Percentiles rank a stretch among this genome's conserved stretches.
Evolutionary conservation across 2,797 vertebrate species (phyloP).

Genomic region (Apogon hyalosoma): DNA sequence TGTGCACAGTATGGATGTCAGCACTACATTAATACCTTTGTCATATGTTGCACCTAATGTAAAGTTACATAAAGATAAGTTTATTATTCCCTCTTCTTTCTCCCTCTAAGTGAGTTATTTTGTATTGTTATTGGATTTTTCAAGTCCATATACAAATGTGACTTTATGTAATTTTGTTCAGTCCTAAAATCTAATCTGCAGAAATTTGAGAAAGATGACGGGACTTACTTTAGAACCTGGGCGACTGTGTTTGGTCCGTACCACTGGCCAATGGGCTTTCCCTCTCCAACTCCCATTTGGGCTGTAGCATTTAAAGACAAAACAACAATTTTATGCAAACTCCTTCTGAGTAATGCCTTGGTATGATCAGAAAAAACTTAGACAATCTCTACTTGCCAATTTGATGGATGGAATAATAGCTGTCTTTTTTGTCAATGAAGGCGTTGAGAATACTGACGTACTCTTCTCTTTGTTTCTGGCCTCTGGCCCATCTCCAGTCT

Average conservation of each 20-base stretch:
- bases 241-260: constrained; percentile 99
- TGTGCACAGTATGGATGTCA: no score
- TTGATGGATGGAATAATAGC: constrained; percentile 98
- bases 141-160: no score
- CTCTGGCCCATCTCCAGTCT: constrained; percentile 96
- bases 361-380: not conserved
- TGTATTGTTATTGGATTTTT: no score
- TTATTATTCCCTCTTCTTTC: no score
- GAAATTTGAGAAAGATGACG: not conserved
- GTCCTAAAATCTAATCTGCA: not conserved
- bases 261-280: constrained; percentile 98
- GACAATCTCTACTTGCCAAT: constrained; percentile 86
- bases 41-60: no score
- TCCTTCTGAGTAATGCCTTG: not conserved
- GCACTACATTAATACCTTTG: no score
- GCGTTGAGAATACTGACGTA: constrained; percentile 94
- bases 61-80: no score
- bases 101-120: no score
- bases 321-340: constrained; percentile 4
- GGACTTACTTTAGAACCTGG: constrained; percentile 96
- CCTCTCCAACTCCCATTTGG: constrained; percentile 99
- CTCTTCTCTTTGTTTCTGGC: constrained; percentile 88
- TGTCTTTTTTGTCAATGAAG: constrained; percentile 98
- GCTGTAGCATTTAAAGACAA: constrained; percentile 82
- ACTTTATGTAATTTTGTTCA: not conserved